Evolutionary conservation across 2,888 invertebrate species (phyloP).

Genomic region (Amaurobius ferox): DNA sequence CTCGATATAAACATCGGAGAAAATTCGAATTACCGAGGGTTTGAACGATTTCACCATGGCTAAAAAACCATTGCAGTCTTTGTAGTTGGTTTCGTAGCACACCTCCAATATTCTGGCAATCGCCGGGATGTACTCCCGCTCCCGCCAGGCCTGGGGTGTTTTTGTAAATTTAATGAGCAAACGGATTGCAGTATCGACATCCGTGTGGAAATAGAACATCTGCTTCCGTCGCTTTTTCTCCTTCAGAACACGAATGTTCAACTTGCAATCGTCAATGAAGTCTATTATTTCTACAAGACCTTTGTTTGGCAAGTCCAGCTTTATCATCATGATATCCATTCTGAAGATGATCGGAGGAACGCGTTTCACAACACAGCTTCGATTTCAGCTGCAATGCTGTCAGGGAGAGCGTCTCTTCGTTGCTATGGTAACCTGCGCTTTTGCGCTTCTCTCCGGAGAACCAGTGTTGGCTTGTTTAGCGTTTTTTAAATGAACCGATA

Average conservation of each 20-base stretch:
- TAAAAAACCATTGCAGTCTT: background rate
- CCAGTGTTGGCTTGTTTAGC: constrained; percentile 2
- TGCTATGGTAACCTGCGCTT: background rate
- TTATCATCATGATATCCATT: background rate
- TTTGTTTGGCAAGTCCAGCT: background rate
- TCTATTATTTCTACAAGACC: background rate
- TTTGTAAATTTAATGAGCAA: constrained; percentile 3
- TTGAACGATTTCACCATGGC: background rate
- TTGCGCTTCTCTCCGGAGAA: background rate
- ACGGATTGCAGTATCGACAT: background rate
- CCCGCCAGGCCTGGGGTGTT: background rate
- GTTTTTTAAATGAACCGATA: too few species aligned
- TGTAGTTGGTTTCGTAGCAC: background rate
- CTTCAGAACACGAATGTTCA: background rate
- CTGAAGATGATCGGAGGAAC: background rate
- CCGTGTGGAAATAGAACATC: background rate
- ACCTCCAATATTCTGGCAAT: background rate
- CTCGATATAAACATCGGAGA: constrained; percentile 5
- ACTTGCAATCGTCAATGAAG: background rate
- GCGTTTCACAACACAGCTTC: background rate
- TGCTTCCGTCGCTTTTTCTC: background rate
- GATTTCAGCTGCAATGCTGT: background rate
- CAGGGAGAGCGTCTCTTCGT: background rate
- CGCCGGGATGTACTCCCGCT: background rate
- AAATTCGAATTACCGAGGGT: background rate